These are phyloP conservation scores for Sardina pilchardus DNA, from an alignment of 2,113 vertebrate genomes.

Conservation along the genomic window DNA sequence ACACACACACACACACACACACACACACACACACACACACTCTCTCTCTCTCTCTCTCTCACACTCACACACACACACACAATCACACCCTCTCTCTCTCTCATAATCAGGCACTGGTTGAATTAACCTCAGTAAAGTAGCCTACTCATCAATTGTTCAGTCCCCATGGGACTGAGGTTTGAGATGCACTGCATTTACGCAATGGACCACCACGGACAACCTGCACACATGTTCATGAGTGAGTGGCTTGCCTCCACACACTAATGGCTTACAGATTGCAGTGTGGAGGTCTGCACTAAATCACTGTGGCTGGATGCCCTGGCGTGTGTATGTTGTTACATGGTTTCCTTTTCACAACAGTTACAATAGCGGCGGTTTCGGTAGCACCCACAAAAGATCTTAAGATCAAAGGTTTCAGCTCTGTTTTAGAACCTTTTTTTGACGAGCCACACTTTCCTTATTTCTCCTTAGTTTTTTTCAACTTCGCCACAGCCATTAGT, in stretches of 20 bases:
- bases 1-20: background rate
- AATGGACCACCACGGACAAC: background rate
- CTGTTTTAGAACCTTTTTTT: too few relatives aligned
- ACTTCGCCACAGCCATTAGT: background rate
- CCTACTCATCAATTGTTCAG: background rate
- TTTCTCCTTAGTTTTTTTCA: background rate
- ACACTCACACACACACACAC: background rate
- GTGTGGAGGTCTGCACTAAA: background rate
- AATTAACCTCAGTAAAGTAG: background rate
- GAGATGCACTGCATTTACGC: background rate
- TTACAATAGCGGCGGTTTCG: constrained; percentile 19
- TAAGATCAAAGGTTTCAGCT: too few relatives aligned
- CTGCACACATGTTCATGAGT: background rate
- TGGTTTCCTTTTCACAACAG: background rate
- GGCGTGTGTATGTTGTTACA: background rate
- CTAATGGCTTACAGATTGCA: constrained; percentile 12
- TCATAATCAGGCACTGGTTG: background rate
- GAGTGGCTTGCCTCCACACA: background rate
- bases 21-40: background rate
- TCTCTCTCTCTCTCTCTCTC: background rate
- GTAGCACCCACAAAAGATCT: background rate
- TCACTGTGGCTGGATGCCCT: background rate
- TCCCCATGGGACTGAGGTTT: background rate
- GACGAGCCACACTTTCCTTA: background rate
- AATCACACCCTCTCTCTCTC: background rate